Base-by-base conservation (phyloP, 2,888 invertebrate species). In the Drosophila tanythrix region DNA sequence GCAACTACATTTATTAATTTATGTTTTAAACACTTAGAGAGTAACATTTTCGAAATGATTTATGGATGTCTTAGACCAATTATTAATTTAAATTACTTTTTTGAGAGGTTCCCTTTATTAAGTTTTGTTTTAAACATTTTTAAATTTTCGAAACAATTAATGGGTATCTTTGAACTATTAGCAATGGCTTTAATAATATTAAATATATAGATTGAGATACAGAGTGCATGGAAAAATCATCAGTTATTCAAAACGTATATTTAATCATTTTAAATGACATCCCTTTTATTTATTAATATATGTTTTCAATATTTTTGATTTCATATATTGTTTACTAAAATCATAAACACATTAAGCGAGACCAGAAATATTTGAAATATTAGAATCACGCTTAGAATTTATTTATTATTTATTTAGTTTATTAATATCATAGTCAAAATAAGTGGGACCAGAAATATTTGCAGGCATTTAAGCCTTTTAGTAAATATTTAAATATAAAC, bases 401-500 rank as follows among this genome's bases (percentile, higher is more conserved):
- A 0, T 21, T 46, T 21, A 13, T 43, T 21, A 43, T 46, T 46
- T 7, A 21, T 43, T 13, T 13, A 13, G 1, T 21, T 46, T 46
- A 21, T 46, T 13, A 46, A 7, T 21, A 46, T 13, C 13, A 21
- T 46, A 46, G 13, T 13, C 21, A 8, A 1, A 8, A 2, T 15
- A 46, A 46, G 46, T 21, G 46, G 46, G 21, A 25, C 31, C n/a
- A 52, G 7, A 25, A 25, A 53, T 35, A 7, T 55, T 55, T 36
- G 27, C 27, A 36, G 25, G 13, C 10, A 6, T 15, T 21, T 55
- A 13, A 15, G 15, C 7, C 4, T 21, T 46, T 7, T 15, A 25
- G 46, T 46, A 46, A 46, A 46, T 46, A 46, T 15, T 46, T 46
- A 4, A 46, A 46, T 38, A 13, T 56, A 56, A 36, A 13, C 27